These are phyloP conservation scores for Dreissena rostriformis DNA, from an alignment of 1,140 invertebrate species.

Conservation along the genomic window DNA sequence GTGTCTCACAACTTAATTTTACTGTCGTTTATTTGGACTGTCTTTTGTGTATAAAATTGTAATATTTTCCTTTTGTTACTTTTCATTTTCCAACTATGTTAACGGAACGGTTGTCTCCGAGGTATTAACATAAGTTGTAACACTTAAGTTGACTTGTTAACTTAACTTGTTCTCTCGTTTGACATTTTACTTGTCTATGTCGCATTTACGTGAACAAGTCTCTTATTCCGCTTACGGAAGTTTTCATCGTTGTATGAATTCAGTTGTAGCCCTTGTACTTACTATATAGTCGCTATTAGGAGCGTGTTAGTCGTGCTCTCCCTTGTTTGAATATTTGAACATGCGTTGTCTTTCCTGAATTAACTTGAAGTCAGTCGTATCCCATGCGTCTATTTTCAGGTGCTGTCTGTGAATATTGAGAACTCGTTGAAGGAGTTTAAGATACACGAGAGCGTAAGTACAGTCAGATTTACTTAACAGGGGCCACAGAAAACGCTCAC, in stretches of 20 bases:
- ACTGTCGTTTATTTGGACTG: too few species aligned
- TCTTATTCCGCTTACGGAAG: background rate
- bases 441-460: slow-evolving; percentile 31
- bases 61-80: too few species aligned
- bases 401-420: slow-evolving; percentile 46
- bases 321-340: background rate
- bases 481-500: background rate
- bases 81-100: too few species aligned
- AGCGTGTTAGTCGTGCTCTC: background rate
- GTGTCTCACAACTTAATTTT: too few species aligned
- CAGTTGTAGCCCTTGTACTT: background rate
- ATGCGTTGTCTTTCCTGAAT: background rate
- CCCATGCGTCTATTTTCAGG: slow-evolving; percentile 13
- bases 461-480: background rate
- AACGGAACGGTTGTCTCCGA: too few species aligned
- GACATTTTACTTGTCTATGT: too few species aligned
- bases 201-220: background rate
- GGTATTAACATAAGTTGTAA: too few species aligned
- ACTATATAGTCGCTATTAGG: background rate
- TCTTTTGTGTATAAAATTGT: too few species aligned
- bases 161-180: too few species aligned
- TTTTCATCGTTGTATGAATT: background rate
- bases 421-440: slow-evolving; percentile 40
- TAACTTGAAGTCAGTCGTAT: background rate
- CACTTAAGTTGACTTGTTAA: too few species aligned